Evolutionary conservation across 1,140 invertebrate species (phyloP).

Genomic region (Aphis craccivora): DNA sequence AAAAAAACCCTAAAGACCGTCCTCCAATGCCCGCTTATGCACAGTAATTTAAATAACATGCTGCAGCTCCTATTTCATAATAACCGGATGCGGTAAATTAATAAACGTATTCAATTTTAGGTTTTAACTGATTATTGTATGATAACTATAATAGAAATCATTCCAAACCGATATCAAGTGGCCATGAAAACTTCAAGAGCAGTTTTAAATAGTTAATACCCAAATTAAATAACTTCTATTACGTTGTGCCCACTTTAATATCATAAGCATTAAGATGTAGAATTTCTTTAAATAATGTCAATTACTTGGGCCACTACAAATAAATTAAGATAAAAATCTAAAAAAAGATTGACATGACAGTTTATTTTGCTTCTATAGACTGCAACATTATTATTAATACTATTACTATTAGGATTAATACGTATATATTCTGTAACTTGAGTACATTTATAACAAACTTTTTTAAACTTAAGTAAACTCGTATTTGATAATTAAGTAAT

Average conservation of each 20-base stretch:
- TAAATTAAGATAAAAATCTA: background rate
- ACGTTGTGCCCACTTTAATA: background rate
- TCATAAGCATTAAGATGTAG: background rate
- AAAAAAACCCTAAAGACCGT: slow-evolving; percentile 12
- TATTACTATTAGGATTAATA: background rate
- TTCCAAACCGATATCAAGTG: background rate
- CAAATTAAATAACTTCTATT: background rate
- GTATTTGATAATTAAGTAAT: background rate
- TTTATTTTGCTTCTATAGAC: background rate
- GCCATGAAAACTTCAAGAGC: background rate
- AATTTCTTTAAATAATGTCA: background rate
- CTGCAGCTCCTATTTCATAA: background rate
- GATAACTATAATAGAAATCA: background rate
- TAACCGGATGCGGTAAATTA: slow-evolving; percentile 13
- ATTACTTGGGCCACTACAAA: background rate
- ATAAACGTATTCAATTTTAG: slow-evolving; percentile 30
- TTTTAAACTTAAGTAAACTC: background rate
- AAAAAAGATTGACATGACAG: background rate
- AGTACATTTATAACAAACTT: background rate
- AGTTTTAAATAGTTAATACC: background rate
- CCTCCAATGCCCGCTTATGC: background rate
- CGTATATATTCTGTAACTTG: background rate
- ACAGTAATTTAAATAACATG: background rate
- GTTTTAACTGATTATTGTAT: slow-evolving; percentile 4
- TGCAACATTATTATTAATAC: background rate